phyloP scores from a whole-genome alignment of 2,113 vertebrate species.

The Maccullochella peelii region DNA sequence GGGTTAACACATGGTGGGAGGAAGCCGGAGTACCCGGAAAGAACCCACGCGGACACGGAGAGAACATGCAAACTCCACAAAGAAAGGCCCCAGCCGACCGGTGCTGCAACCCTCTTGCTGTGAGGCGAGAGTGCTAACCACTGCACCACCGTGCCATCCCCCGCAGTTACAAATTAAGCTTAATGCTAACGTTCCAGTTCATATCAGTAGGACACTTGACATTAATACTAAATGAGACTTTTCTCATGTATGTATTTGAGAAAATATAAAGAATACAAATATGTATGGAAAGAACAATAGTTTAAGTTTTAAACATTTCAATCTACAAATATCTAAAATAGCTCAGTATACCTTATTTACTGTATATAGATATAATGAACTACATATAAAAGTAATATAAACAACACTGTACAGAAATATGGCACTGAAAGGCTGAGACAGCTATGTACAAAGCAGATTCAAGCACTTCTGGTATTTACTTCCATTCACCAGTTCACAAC shows the following conservation, averaged over 20 bases:
- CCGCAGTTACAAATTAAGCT: not conserved
- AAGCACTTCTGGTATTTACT: constrained; percentile 22
- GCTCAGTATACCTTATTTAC: constrained; percentile 25
- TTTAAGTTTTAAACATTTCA: constrained; percentile 22
- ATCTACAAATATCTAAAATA: constrained; percentile 57
- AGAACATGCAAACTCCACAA: too few species aligned
- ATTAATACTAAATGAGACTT: constrained; percentile 1
- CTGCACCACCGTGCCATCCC: too few species aligned
- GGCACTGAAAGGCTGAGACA: constrained; percentile 23
- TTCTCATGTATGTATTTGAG: constrained; percentile 59
- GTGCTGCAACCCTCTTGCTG: too few species aligned
- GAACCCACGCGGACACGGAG: too few species aligned
- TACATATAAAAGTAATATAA: constrained; percentile 34
- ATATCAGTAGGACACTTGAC: not conserved
- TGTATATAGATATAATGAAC: constrained; percentile 28
- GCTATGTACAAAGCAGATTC: constrained; percentile 16
- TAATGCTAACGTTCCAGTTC: not conserved
- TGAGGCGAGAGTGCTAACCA: too few species aligned
- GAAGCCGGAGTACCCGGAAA: too few species aligned
- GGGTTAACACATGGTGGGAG: too few species aligned
- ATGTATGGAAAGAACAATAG: constrained; percentile 24
- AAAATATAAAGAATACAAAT: constrained; percentile 69
- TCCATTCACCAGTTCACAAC: not conserved
- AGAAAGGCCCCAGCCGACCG: too few species aligned
- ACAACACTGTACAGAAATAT: constrained; percentile 63